phyloP scores from a whole-genome alignment of 2,797 vertebrate genomes.

The Acanthopagrus latus region DNA sequence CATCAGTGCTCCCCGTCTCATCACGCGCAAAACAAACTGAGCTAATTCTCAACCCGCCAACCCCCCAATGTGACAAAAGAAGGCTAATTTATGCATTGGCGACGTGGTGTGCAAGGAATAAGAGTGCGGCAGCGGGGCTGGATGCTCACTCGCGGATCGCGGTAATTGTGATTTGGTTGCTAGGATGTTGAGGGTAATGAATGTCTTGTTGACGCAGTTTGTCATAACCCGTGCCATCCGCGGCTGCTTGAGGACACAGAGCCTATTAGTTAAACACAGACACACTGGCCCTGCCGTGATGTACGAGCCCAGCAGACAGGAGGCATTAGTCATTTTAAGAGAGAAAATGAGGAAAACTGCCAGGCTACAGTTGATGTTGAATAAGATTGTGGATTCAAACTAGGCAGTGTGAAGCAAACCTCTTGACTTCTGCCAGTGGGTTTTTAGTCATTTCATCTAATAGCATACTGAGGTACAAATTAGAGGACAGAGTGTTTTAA shows the following conservation, averaged over 20 bases:
- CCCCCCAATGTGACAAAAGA: slow-evolving; percentile 74
- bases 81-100: slow-evolving; percentile 78
- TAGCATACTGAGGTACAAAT: neutral
- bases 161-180: slow-evolving; percentile 79
- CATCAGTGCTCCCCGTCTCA: slow-evolving; percentile 35
- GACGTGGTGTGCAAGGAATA: slow-evolving; percentile 54
- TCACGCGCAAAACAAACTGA: slow-evolving; percentile 63
- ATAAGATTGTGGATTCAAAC: slow-evolving; percentile 41
- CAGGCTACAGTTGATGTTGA: slow-evolving; percentile 31
- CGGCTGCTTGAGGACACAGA: slow-evolving; percentile 71
- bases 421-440: slow-evolving; percentile 35
- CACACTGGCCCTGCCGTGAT: slow-evolving; percentile 62
- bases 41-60: slow-evolving; percentile 67
- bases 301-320: slow-evolving; percentile 57
- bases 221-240: slow-evolving; percentile 79
- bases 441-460: slow-evolving; percentile 11
- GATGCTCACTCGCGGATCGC: slow-evolving; percentile 72
- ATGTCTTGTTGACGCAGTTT: slow-evolving; percentile 82
- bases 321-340: slow-evolving; percentile 65
- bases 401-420: slow-evolving; percentile 12
- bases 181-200: slow-evolving; percentile 81
- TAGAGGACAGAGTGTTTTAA: slow-evolving; percentile 10
- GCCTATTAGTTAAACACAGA: slow-evolving; percentile 79
- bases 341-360: slow-evolving; percentile 53
- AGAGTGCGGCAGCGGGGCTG: slow-evolving; percentile 51